Evolutionary conservation across 2,888 invertebrate genomes (phyloP), one percentile per base, ranked within the genome.

Genomic region (Tipula confusa): DNA sequence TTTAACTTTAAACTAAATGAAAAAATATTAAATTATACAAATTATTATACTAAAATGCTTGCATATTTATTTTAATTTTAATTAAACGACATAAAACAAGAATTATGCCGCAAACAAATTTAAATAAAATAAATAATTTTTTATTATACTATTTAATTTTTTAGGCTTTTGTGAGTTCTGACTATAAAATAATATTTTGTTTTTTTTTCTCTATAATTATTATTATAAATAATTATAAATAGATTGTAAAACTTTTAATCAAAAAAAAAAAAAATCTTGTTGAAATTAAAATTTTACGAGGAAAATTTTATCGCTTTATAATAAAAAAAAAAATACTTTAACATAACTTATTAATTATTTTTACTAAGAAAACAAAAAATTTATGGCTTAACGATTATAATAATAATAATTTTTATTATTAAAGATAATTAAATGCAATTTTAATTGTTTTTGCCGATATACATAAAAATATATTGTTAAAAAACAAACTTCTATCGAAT

Each of bases 281-380:
- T 64, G 18, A 64, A 64, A 64, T 64, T 64, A 24, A 64, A 64
- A 64, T 64, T 64, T 64, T 64, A 64, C 64, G 64, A 64, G 64
- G 64, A 64, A 64, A 64, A 64, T 64, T 64, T 64, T 64, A 64
- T 64, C 64, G 64, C 64, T 64, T 64, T 64, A 64, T 64, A 24
- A 18, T 64, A 64, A 64, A 64, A 18, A 9, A 9, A 64, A 13
- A 64, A 64, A 24, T 24, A 24, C 18, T n/a, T n/a, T n/a, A n/a
- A n/a, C n/a, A n/a, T n/a, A n/a, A n/a, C n/a, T n/a, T n/a, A 64
- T 18, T 64, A 64, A 24, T 64, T 64, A 64, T 24, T 64, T 64
- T 64, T 64, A 64, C 64, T 64, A 64, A 64, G 43, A 43, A 43
- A 18, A 24, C 24, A 24, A 24, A 64, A 64, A 24, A n/a, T n/a